Evolutionary conservation across 2,797 vertebrate genomes (phyloP).

Genomic region (Gobionotothen gibberifrons): DNA sequence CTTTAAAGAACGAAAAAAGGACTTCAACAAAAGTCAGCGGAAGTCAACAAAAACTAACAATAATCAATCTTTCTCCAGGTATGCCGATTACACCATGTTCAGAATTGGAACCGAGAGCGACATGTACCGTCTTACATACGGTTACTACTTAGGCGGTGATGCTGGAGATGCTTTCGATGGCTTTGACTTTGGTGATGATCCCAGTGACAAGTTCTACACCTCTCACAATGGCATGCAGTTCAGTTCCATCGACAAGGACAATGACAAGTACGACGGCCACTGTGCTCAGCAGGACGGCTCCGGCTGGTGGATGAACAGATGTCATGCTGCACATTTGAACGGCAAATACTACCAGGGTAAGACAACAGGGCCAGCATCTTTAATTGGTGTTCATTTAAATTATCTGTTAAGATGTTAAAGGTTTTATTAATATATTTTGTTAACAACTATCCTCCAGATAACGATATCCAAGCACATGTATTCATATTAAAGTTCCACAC

Average conservation of each 20-base stretch:
- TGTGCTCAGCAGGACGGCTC: slow-evolving; percentile 93
- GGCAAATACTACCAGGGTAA: slow-evolving; percentile 93
- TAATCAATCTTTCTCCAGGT: slow-evolving; percentile 72
- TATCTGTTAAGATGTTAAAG: not conserved
- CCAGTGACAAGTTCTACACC: slow-evolving; percentile 92
- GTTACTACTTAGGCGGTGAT: slow-evolving; percentile 88
- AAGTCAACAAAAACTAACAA: not conserved
- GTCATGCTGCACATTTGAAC: slow-evolving; percentile 95
- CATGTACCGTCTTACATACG: slow-evolving; percentile 90
- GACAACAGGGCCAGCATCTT: not conserved
- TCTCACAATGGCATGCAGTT: slow-evolving; percentile 94
- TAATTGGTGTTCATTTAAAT: not conserved
- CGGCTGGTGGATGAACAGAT: slow-evolving; percentile 99
- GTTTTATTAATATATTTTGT: not conserved
- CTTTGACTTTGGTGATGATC: slow-evolving; percentile 88
- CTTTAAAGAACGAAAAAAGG: slow-evolving; percentile 8
- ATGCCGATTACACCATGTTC: slow-evolving; percentile 92
- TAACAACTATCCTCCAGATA: not conserved
- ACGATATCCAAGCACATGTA: not conserved
- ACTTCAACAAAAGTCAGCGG: too few relatives aligned
- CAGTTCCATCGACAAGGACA: slow-evolving; percentile 93
- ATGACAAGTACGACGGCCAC: slow-evolving; percentile 90
- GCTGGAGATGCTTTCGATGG: slow-evolving; percentile 95
- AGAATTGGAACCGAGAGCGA: slow-evolving; percentile 87
- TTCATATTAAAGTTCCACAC: not conserved